Evolutionary conservation across 2,888 invertebrate species (phyloP), one percentile per base, ranked within the genome.

Genomic region (Microplitis manilae): DNA sequence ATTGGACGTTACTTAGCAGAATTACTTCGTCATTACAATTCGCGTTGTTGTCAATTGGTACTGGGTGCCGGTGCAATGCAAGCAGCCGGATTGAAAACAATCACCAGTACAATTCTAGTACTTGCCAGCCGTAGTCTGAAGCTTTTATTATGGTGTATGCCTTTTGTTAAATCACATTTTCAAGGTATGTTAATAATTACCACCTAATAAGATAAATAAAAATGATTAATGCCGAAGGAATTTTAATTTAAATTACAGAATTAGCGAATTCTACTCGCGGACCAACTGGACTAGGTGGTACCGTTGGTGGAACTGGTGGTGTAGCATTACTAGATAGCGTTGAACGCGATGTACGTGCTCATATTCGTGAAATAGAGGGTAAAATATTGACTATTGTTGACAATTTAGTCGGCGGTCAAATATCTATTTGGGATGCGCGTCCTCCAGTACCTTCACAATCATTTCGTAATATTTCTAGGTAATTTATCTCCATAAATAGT

Each of bases 41-140:
- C 96, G 5, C 93, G 95, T 77, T 95, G 95, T 84, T 98, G 97
- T 90, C 98, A 98, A 89, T 92, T 99, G 83, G 96, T 99, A 75
- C 92, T 99, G 75, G 99, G 98, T 65, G 99, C 98, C 62, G 98
- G 98, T 65, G 99, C 99, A 6, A 93, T 99, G 87, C 96, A 97
- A 86, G 95, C 97, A 81, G 98, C 98, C 60, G 98, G 98, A 5
- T 91, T 97, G 74, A 97, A 97, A 91, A 97, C 97, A 39, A 98
- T 98, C 81, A 97, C 98, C 5, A 98, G 97, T 85, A 96, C 96
- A 59, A 98, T 98, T 91, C 92, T 99, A 85, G 98, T 96, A 8
- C 90, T 97, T 81, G 95, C 96, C 0, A 95, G 96, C 13, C 92
- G 97, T 83, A 96, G 96, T 41, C 90, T 97, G 50, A 96, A 97